Evolutionary conservation across 1,140 invertebrate species (phyloP).

Genomic region (Cydia strobilella): DNA sequence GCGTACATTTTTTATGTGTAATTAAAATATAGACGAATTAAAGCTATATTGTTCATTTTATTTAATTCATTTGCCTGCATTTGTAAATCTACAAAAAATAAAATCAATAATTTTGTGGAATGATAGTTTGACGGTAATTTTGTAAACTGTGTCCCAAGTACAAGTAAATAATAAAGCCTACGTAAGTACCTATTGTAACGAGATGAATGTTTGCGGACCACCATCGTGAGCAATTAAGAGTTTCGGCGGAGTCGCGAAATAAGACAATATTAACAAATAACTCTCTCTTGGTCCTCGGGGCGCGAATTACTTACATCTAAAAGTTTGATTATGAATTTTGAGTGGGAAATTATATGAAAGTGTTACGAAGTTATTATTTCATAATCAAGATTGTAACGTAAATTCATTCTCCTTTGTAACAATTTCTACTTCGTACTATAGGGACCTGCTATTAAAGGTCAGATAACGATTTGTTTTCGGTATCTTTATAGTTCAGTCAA

Average conservation of each 20-base stretch:
- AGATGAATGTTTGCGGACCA: constrained; percentile 75
- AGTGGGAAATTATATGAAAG: neutral
- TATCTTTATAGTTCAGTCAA: too few species aligned
- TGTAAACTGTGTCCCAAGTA: constrained; percentile 40
- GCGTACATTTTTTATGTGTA: too few species aligned
- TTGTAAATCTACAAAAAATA: too few species aligned
- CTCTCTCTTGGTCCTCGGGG: constrained; percentile 36
- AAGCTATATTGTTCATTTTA: too few species aligned
- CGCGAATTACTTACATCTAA: constrained; percentile 35
- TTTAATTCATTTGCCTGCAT: too few species aligned
- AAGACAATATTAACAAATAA: constrained; percentile 68
- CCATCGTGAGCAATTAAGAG: constrained; percentile 75
- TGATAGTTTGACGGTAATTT: neutral
- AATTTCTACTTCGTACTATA: too few species aligned
- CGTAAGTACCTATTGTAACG: constrained; percentile 66
- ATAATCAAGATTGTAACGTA: neutral
- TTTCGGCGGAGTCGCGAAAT: constrained; percentile 69
- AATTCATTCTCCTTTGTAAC: too few species aligned
- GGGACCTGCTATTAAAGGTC: too few species aligned
- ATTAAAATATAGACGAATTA: too few species aligned
- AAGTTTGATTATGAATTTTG: constrained; percentile 19
- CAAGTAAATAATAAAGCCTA: constrained; percentile 76
- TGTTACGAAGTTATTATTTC: neutral
- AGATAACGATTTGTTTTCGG: too few species aligned
- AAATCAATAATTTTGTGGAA: neutral